Percentiles rank a stretch among this genome's conserved stretches.
phyloP scores from a whole-genome alignment of 2,113 vertebrate species.

The Crotalus viridis region DNA sequence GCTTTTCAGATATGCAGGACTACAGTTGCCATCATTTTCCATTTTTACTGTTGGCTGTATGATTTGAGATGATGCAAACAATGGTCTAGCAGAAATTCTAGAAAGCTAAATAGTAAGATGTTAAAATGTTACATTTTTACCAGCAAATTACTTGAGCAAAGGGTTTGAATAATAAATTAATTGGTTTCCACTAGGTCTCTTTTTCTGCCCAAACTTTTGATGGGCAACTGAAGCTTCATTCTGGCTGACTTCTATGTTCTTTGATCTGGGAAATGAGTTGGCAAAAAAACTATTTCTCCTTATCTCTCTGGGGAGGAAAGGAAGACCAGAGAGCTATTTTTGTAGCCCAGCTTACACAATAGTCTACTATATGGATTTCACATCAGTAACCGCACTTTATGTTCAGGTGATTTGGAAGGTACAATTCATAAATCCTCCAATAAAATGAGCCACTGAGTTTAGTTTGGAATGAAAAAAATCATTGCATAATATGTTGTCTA shows the following conservation, averaged over 20 bases:
- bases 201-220: not conserved
- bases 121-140: not conserved
- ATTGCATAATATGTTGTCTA: not conserved
- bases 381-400: constrained; percentile 13
- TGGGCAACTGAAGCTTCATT: constrained; percentile 24
- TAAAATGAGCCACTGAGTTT: not conserved
- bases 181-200: not conserved
- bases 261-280: constrained; percentile 49
- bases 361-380: constrained; percentile 36
- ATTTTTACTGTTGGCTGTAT: not conserved
- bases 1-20: not conserved
- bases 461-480: not conserved
- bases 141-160: not conserved
- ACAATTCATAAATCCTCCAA: constrained; percentile 19
- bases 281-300: not conserved
- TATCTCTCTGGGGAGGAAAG: constrained; percentile 19
- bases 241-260: not conserved
- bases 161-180: not conserved
- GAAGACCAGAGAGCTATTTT: constrained; percentile 13
- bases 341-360: constrained; percentile 13
- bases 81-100: not conserved
- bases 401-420: not conserved
- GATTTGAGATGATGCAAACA: not conserved
- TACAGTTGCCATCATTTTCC: not conserved
- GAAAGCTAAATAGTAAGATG: not conserved